Conservation (phyloP, 2,888 invertebrate genomes). For the Lamellibrachia columna region DNA sequence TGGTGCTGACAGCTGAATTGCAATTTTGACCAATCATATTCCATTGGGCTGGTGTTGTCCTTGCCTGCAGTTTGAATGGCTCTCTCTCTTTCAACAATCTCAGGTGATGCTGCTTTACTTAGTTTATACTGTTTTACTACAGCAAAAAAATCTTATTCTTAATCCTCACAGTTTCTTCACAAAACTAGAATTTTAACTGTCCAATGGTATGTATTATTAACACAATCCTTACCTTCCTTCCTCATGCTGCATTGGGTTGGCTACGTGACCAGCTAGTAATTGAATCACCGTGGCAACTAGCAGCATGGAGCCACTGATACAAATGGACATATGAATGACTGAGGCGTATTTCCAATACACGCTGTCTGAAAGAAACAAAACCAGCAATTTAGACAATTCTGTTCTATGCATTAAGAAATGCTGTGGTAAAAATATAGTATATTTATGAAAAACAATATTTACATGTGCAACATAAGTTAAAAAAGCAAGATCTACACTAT, state of each 20-base stretch:
- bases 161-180: no score
- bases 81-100: no score
- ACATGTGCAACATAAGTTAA: neutral
- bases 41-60: no score
- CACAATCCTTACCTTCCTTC: conserved; percentile 47
- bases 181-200: no score
- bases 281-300: conserved; percentile 42
- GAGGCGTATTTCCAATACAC: conserved; percentile 19
- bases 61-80: no score
- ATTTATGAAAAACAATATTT: neutral
- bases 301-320: conserved; percentile 26
- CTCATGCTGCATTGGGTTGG: conserved; percentile 54
- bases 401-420: neutral
- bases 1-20: no score
- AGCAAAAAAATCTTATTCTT: no score
- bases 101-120: no score
- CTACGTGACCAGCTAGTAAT: conserved; percentile 40
- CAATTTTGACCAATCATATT: no score
- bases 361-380: neutral
- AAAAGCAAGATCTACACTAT: no score
- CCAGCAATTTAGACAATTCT: neutral
- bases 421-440: neutral
- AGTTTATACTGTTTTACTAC: no score
- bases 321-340: conserved; percentile 32
- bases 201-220: neutral